These are phyloP conservation scores for Tarsius wallacei DNA, from an alignment of 2,797 vertebrate species.

Conservation along the genomic window DNA sequence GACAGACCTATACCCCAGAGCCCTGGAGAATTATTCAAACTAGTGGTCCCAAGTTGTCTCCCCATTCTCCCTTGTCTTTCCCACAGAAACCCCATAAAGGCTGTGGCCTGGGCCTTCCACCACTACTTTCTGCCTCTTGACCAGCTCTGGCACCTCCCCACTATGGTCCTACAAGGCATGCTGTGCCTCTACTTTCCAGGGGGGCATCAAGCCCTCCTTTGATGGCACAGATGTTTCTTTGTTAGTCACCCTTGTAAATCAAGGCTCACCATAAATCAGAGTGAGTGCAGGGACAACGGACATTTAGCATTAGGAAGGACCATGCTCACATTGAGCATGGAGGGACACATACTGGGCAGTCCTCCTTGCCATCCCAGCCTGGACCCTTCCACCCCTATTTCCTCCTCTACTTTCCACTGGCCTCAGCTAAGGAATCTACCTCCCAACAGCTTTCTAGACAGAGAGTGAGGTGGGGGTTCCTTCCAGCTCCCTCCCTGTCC, in stretches of 20 bases:
- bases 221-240: rapidly evolving
- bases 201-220: too few relatives aligned
- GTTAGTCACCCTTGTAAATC: not conserved
- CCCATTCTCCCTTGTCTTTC: not conserved
- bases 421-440: not conserved
- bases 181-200: not conserved
- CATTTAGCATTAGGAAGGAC: rapidly evolving
- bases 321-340: not conserved
- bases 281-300: not conserved
- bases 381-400: too few relatives aligned
- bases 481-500: not conserved
- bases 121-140: not conserved
- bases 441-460: not conserved
- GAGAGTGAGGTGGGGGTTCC: not conserved
- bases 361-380: not conserved
- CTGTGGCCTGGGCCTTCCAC: too few relatives aligned
- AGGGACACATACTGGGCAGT: too few relatives aligned
- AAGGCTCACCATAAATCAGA: not conserved
- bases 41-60: rapidly evolving
- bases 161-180: rapidly evolving
- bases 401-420: not conserved
- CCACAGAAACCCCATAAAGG: rapidly evolving
- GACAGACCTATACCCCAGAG: not conserved
- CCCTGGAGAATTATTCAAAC: not conserved
- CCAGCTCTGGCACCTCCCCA: not conserved